A percentile compares a stretch with the other conserved stretches of the same genome.
phyloP scores from a whole-genome alignment of 2,888 invertebrate species.

The Galeopsomyia nigrocyanea region DNA sequence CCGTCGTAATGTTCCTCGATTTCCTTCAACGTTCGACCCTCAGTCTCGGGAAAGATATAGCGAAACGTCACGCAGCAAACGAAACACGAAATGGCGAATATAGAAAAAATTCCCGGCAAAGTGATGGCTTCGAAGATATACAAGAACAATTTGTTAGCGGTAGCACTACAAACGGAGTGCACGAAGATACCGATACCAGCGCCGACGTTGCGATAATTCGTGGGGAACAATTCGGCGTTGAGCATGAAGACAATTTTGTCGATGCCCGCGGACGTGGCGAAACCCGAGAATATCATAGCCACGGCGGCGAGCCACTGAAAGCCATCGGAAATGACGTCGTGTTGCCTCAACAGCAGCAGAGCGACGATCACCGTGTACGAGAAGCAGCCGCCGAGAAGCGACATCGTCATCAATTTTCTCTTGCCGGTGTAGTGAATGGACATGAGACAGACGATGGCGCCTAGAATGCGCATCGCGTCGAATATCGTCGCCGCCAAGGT shows the following conservation, averaged over 20 bases:
- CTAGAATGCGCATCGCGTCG: neutral
- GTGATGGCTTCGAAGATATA: too few relatives aligned
- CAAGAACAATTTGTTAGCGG: neutral
- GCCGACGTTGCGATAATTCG: neutral
- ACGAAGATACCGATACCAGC: conserved; percentile 8
- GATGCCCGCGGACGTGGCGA: neutral
- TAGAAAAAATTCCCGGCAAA: too few relatives aligned
- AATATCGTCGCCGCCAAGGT: conserved; percentile 6
- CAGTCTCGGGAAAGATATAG: conserved; percentile 15
- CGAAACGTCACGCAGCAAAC: neutral
- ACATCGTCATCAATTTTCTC: neutral
- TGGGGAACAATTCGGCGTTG: conserved; percentile 8
- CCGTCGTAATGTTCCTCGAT: conserved; percentile 14
- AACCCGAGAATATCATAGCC: neutral
- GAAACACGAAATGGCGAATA: too few relatives aligned
- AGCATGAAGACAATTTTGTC: conserved; percentile 22
- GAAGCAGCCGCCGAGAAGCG: neutral
- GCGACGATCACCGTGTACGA: neutral
- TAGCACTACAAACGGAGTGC: neutral
- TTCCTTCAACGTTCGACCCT: conserved; percentile 4
- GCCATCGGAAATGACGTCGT: neutral
- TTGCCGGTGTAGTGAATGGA: conserved; percentile 9
- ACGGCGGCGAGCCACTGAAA: conserved; percentile 11
- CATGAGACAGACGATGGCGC: neutral
- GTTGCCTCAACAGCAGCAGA: neutral